These are phyloP conservation scores for Planiliza haematocheilus DNA, from an alignment of 2,113 vertebrate genomes.

Conservation along the genomic window DNA sequence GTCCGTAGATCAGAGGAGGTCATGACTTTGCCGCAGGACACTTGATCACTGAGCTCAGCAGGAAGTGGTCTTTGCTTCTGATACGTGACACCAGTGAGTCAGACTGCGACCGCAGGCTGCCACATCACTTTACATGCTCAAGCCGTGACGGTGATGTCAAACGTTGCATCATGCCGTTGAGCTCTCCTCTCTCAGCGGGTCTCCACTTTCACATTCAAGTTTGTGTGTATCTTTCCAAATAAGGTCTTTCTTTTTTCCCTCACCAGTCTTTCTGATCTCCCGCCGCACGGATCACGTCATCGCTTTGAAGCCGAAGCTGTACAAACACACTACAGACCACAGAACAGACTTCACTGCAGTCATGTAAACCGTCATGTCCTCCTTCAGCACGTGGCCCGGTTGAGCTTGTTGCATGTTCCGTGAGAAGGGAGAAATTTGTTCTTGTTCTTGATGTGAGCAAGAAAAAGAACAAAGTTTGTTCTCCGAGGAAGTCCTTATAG, in stretches of 20 bases:
- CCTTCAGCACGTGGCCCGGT: background rate
- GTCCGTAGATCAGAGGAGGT: background rate
- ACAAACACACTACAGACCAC: slow-evolving; percentile 14
- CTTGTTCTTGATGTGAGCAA: too few relatives aligned
- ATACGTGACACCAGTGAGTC: slow-evolving; percentile 31
- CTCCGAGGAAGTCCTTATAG: too few relatives aligned
- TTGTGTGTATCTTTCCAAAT: slow-evolving; percentile 16
- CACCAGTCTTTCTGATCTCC: slow-evolving; percentile 18
- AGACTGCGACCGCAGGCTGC: background rate
- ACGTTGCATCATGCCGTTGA: slow-evolving; percentile 1
- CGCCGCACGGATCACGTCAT: background rate
- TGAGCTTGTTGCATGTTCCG: too few relatives aligned
- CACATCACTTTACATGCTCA: background rate
- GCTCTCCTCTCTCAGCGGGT: background rate
- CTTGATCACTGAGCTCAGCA: background rate
- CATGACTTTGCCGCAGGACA: background rate
- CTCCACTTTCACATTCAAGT: background rate
- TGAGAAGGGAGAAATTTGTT: too few relatives aligned
- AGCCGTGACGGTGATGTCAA: slow-evolving; percentile 13
- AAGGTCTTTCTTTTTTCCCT: slow-evolving; percentile 12
- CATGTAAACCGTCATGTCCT: slow-evolving; percentile 4
- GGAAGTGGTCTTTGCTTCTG: slow-evolving; percentile 22
- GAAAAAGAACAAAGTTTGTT: too few relatives aligned
- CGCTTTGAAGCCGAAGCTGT: slow-evolving; percentile 36
- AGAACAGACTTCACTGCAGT: slow-evolving; percentile 2